Base-by-base conservation (phyloP, 2,797 vertebrate genomes). In the Propithecus perrieri region DNA sequence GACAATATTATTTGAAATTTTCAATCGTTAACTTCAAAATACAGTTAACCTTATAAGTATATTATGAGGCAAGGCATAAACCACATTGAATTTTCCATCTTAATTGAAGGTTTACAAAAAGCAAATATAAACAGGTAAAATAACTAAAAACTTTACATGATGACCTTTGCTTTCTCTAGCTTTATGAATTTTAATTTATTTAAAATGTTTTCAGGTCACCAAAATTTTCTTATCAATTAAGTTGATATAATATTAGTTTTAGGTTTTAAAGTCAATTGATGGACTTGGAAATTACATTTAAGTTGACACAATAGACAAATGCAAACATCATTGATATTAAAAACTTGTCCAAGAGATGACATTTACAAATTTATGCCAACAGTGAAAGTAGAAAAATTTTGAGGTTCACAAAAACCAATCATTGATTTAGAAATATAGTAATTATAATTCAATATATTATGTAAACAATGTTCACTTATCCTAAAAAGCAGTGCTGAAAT, bases 261-360 rank as follows among this genome's bases (percentile, higher is more conserved):
- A 69, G 26, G 11, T 79, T 10, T 84, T 61, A 57, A 72, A 43
- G 33, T 85, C 65, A 85, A 48, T 85, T 95, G 18, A 69, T 76
- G 43, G 79, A 89, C 7, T 83, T 84, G 33, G 15, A 81, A 84
- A 91, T 95, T 88, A 65, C 75, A 71, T 57, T 78, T 95, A 93
- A 63, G 18, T 83, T 96, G 57, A 50, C n/a, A 91, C 15, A 93
- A 38, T 50, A 59, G 17, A 57, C 22, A 38, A 95, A 84, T 2
- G 63, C n/a, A 88, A 57, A 69, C 7, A 50, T 91, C 38, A 22
- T 18, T 26, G 48, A 48, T 72, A 50, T 59, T 63, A 57, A 93
- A 91, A 79, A 55, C 78, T 55, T 87, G 76, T 84, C n/a, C 2
- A 50, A 65, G 38, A 63, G 28, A 83, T 93, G 26, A 63, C 18